Evolutionary conservation across 2,113 vertebrate species (phyloP).

Genomic region (Irena cyanogastra): DNA sequence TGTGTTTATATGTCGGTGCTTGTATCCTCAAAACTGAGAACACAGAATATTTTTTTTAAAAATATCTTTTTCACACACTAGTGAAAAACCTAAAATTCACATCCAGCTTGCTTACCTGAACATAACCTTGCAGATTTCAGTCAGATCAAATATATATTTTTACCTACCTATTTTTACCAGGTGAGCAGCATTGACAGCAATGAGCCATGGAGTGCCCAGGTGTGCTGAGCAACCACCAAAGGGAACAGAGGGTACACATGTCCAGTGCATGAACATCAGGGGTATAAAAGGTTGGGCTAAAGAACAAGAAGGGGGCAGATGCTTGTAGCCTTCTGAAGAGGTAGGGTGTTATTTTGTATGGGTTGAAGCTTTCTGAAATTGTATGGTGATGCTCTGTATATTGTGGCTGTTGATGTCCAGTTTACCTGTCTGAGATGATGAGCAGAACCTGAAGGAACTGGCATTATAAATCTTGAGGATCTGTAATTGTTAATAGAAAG

Average conservation of each 20-base stretch:
- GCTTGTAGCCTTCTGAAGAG: background rate
- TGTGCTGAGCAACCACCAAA: background rate
- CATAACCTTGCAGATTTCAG: background rate
- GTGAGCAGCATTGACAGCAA: too few species aligned
- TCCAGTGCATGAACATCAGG: background rate
- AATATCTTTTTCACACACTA: fast-evolving
- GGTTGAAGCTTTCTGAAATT: background rate
- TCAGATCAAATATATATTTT: background rate
- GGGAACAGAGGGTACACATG: background rate
- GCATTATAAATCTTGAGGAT: background rate
- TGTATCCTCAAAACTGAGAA: background rate
- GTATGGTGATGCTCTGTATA: background rate
- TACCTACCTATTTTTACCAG: too few species aligned
- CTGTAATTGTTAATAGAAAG: background rate
- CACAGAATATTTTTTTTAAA: fast-evolving
- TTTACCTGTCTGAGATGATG: background rate
- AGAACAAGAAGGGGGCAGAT: background rate
- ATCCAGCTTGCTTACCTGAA: background rate
- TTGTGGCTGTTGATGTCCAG: background rate
- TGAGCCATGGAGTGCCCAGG: too few species aligned
- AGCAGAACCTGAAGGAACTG: background rate
- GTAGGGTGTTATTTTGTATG: too few species aligned
- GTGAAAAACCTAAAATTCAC: background rate
- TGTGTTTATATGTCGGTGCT: background rate
- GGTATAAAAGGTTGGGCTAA: background rate